Evolutionary conservation across 2,113 vertebrate genomes (phyloP).

Genomic region (Pomatostomus ruficeps): DNA sequence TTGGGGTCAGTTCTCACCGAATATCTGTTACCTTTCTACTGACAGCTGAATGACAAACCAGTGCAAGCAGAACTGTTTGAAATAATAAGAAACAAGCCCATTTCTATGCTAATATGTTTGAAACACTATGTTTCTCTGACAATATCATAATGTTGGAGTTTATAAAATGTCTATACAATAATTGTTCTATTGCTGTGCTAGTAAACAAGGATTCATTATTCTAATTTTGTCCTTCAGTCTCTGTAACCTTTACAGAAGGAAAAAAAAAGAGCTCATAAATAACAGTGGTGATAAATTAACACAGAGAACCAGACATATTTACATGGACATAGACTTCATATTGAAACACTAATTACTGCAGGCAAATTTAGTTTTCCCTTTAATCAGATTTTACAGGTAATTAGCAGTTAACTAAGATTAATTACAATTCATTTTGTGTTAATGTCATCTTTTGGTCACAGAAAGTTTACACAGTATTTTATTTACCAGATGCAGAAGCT

Average conservation of each 20-base stretch:
- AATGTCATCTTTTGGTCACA: conserved; percentile 66
- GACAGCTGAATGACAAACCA: conserved; percentile 37
- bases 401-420: conserved; percentile 72
- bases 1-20: conserved; percentile 18
- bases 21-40: not conserved
- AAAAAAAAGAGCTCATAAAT: conserved; percentile 55
- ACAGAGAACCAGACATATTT: conserved; percentile 59
- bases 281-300: conserved; percentile 39
- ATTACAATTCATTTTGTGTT: conserved; percentile 70
- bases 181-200: not conserved
- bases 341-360: conserved; percentile 62
- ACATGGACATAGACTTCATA: conserved; percentile 51
- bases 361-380: conserved; percentile 72
- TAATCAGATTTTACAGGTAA: conserved; percentile 77
- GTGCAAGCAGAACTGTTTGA: not conserved
- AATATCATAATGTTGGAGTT: not conserved
- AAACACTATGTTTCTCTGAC: not conserved
- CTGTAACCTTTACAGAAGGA: conserved; percentile 49
- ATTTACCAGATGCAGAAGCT: conserved; percentile 51
- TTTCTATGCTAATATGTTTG: conserved; percentile 30
- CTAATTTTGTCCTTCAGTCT: conserved; percentile 41
- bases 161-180: conserved; percentile 30
- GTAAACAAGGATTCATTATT: conserved; percentile 49
- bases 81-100: conserved; percentile 10
- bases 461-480: conserved; percentile 57